Conservation (phyloP, 2,797 vertebrate genomes). For the Gymnodraco acuticeps region DNA sequence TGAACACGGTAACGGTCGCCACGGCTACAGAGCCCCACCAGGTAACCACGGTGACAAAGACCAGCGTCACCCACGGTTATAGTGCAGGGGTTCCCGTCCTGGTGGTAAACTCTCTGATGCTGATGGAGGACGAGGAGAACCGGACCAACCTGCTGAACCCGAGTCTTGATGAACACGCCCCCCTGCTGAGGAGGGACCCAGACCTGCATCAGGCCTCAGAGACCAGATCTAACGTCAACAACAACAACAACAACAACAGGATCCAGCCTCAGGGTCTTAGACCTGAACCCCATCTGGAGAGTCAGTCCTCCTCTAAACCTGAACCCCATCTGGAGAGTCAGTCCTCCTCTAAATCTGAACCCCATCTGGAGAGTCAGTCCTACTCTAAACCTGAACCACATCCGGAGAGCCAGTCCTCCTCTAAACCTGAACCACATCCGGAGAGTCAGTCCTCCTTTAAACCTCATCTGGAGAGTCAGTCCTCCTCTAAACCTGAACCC, state of each 20-base stretch:
- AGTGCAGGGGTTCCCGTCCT: conserved; percentile 48
- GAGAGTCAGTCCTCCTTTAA: no score
- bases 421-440: no score
- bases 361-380: not conserved
- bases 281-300: not conserved
- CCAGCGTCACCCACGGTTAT: conserved; percentile 62
- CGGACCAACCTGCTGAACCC: conserved; percentile 87
- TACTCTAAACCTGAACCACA: not conserved
- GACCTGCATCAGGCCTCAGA: conserved; percentile 20
- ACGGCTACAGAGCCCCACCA: conserved; percentile 89
- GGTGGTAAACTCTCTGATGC: conserved; percentile 78
- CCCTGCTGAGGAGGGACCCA: conserved; percentile 81
- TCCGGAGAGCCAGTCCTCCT: not conserved
- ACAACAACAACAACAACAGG: conserved; percentile 86
- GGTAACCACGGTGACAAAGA: conserved; percentile 88
- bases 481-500: no score
- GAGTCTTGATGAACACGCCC: conserved; percentile 94
- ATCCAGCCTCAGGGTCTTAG: conserved; percentile 1
- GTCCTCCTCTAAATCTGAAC: not conserved
- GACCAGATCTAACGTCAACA: conserved; percentile 60
- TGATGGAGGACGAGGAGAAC: conserved; percentile 86
- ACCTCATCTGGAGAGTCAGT: no score
- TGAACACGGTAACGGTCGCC: conserved; percentile 86
- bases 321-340: not conserved
- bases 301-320: not conserved